A percentile compares a stretch with the other conserved stretches of the same genome.
phyloP scores from a whole-genome alignment of 2,888 invertebrate species.

The Iselma pallidipennis region DNA sequence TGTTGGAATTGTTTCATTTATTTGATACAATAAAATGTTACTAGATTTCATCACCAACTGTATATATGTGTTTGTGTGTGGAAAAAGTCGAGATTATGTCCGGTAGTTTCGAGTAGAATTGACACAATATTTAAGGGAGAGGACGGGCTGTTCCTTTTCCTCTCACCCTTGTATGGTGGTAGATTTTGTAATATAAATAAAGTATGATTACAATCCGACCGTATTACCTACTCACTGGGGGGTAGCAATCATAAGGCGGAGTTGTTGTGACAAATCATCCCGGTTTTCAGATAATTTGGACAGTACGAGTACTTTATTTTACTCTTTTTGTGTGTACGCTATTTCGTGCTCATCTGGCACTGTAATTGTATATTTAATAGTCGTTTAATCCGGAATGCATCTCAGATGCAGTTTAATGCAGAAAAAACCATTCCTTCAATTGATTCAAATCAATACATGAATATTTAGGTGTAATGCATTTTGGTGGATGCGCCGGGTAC shows the following conservation, averaged over 20 bases:
- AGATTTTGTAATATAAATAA: constrained; percentile 46
- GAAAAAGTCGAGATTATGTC: not conserved
- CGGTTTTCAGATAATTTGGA: not conserved
- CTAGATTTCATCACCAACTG: not conserved
- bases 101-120: not conserved
- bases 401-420: no score
- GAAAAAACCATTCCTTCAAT: no score
- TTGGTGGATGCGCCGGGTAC: not conserved
- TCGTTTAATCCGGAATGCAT: no score
- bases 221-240: constrained; percentile 46
- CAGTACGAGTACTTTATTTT: not conserved
- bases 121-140: constrained; percentile 5
- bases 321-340: not conserved
- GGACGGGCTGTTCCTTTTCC: not conserved
- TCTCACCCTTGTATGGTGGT: not conserved
- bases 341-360: not conserved
- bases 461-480: not conserved
- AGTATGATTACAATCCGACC: constrained; percentile 51
- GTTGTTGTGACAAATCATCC: constrained; percentile 46
- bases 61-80: no score
- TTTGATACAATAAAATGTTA: not conserved
- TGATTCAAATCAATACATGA: no score
- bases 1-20: not conserved
- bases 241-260: constrained; percentile 48
- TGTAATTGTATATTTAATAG: not conserved